phyloP scores from a whole-genome alignment of 1,140 invertebrate genomes.

The Mizuhopecten yessoensis region DNA sequence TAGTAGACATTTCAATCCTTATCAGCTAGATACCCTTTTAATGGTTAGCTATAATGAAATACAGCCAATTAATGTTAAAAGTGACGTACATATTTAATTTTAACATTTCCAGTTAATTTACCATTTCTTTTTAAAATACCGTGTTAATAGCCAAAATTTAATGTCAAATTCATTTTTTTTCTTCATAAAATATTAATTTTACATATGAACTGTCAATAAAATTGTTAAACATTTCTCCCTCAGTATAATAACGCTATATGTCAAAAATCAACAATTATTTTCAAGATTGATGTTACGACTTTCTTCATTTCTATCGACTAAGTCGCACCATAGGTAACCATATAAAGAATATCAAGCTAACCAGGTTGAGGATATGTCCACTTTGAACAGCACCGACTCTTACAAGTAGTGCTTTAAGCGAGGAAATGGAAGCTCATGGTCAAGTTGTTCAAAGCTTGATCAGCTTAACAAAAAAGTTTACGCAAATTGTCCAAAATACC shows the following conservation, averaged over 20 bases:
- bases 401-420: conserved; percentile 26
- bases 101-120: too few relatives aligned
- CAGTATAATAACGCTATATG: too few relatives aligned
- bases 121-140: too few relatives aligned
- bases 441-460: neutral
- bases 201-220: too few relatives aligned
- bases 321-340: neutral
- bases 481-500: too few relatives aligned
- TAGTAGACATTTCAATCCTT: conserved; percentile 20
- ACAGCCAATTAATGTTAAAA: neutral
- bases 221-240: too few relatives aligned
- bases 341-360: neutral
- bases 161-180: too few relatives aligned
- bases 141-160: too few relatives aligned
- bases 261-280: too few relatives aligned
- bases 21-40: neutral
- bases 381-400: neutral
- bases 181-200: too few relatives aligned
- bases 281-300: too few relatives aligned
- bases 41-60: neutral
- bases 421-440: neutral
- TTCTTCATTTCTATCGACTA: neutral
- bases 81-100: too few relatives aligned
- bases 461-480: neutral
- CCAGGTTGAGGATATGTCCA: neutral